These are phyloP conservation scores for Vollenhovia emeryi DNA, from an alignment of 1,140 invertebrate species.

Conservation along the genomic window DNA sequence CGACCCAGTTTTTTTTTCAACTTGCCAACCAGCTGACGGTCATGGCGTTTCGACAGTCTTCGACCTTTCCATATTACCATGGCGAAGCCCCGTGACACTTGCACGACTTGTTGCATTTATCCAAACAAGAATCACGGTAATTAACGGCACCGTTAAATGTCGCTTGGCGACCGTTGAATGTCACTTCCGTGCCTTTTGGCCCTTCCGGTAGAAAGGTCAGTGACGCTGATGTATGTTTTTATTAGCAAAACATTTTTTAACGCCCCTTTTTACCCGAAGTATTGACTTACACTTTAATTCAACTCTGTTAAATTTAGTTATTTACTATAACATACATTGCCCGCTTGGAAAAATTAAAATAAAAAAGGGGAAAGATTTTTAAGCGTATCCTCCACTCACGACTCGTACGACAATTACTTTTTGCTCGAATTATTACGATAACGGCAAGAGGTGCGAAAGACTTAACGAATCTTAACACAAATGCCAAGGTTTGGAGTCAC, in stretches of 20 bases:
- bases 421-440: conserved; percentile 6
- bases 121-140: conserved; percentile 59
- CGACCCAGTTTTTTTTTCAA: conserved; percentile 55
- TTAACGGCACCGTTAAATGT: conserved; percentile 60
- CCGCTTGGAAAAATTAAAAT: not conserved
- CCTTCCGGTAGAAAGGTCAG: conserved; percentile 1
- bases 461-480: conserved; percentile 6
- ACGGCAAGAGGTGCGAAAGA: conserved; percentile 8
- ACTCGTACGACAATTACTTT: conserved; percentile 2
- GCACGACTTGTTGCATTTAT: conserved; percentile 82
- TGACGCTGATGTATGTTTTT: not conserved
- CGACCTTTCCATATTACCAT: conserved; percentile 78
- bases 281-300: not conserved
- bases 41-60: conserved; percentile 65
- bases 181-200: not conserved
- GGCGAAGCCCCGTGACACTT: conserved; percentile 68
- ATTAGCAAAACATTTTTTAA: not conserved
- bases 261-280: not conserved
- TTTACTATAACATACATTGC: not conserved
- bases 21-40: not conserved
- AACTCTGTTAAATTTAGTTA: not conserved
- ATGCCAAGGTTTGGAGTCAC: conserved; percentile 43
- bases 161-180: conserved; percentile 32
- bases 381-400: not conserved
- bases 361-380: not conserved